Base-by-base conservation (phyloP, 2,888 invertebrate species). In the Drosophila eohydei region DNA sequence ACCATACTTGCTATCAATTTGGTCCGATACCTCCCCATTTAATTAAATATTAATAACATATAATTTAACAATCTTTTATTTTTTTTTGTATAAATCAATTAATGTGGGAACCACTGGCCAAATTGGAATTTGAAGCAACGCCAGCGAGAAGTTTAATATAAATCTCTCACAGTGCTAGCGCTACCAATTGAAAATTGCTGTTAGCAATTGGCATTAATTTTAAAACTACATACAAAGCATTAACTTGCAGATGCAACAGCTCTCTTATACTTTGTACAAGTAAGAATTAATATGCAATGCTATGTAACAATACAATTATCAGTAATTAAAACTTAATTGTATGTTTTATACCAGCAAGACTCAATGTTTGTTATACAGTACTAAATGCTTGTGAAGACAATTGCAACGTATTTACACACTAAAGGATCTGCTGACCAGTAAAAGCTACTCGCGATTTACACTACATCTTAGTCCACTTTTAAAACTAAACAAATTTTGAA, bases 71-170 rank as follows among this genome's bases (percentile, higher is more conserved):
- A 34, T 40, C 12, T 58, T 65, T 54, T 26, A 21, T 38, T 54
- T 38, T 54, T 52, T 26, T 52, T 5, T 50, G 4, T 50, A 50
- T 44, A 40, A 52, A 51, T 63, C 36, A 60, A 70, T 61, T 46
- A 62, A 54, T 44, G 46, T 44, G 55, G 44, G 48, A 71, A 71
- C 64, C 60, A 66, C 44, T 60, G 66, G 66, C 66, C 66, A 66
- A 79, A 66, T 61, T 58, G n/a, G 51, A 78, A 67, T 50, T 54
- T 21, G 14, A 56, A 76, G 28, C 34, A 55, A 41, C 58, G 68
- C 71, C 79, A 88, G 79, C 80, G 85, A 91, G 91, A 92, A 92
- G 91, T 92, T 92, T 92, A 92, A 92, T 92, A 91, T 92, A 92
- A 92, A 92, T 91, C 91, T 92, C 92, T 88, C 88, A 79, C 61